These are phyloP conservation scores for Timandra comae DNA, from an alignment of 2,888 invertebrate genomes.

Conservation along the genomic window DNA sequence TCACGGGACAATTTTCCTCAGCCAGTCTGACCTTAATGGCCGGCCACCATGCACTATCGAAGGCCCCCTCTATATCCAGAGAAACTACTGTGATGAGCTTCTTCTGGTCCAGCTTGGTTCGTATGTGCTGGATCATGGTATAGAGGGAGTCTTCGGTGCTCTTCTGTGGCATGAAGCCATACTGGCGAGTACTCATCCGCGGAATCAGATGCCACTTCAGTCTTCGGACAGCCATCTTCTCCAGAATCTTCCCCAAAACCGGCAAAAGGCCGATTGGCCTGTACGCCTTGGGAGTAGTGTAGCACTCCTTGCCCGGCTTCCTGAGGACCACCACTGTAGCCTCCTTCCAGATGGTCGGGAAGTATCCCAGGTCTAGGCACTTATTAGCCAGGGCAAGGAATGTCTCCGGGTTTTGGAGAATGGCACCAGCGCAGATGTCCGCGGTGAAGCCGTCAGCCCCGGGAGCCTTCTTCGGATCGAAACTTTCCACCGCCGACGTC, in stretches of 20 bases:
- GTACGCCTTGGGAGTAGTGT: conserved; percentile 3
- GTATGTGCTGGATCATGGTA: not conserved
- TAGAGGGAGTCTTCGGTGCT: not conserved
- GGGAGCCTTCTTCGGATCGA: conserved; percentile 8
- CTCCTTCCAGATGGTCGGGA: conserved; percentile 7
- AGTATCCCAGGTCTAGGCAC: conserved; percentile 1
- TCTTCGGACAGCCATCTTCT: conserved; percentile 2
- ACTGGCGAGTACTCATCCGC: not conserved
- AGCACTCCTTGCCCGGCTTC: conserved; percentile 6
- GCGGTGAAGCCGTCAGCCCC: conserved; percentile 9
- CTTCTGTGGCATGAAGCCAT: not conserved
- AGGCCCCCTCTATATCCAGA: conserved; percentile 7
- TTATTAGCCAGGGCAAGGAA: conserved; percentile 4
- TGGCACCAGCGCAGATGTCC: conserved; percentile 16
- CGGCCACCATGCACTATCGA: conserved; percentile 9
- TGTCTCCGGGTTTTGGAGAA: conserved; percentile 1
- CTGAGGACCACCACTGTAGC: conserved; percentile 2
- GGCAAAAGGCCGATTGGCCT: conserved; percentile 9
- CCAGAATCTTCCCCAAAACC: conserved; percentile 6
- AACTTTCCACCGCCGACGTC: not conserved
- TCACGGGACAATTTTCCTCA: not conserved
- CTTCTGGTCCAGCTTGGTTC: not conserved
- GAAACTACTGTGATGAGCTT: not conserved
- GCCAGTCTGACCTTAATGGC: not conserved
- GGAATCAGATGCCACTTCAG: not conserved